Conservation (phyloP, 2,888 invertebrate species). For the Calliphora vomitoria region DNA sequence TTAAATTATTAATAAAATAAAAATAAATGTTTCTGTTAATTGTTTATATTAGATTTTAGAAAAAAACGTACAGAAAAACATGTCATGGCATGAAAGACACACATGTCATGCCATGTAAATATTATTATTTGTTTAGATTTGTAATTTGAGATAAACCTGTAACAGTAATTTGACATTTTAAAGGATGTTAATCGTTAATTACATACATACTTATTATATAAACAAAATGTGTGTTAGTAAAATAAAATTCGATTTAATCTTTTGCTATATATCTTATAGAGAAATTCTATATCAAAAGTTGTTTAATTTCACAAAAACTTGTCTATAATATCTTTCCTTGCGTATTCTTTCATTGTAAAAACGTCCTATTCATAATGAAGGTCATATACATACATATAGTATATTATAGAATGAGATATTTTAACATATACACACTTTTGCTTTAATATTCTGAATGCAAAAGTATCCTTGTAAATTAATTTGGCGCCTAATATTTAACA, state of each 20-base stretch:
- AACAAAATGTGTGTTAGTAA: not conserved
- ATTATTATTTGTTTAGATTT: conserved; percentile 26
- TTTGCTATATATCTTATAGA: no score
- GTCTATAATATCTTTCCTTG: not conserved
- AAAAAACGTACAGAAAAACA: not conserved
- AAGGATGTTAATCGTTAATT: not conserved
- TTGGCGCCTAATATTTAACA: conserved; percentile 34
- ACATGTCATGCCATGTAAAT: conserved; percentile 31
- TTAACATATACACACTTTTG: not conserved
- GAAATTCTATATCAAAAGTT: no score
- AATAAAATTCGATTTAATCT: no score
- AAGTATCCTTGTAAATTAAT: not conserved
- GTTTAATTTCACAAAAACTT: not conserved
- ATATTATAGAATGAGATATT: not conserved
- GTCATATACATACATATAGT: not conserved
- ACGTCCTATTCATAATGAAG: not conserved
- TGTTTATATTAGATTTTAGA: not conserved
- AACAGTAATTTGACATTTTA: conserved; percentile 18
- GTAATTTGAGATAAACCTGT: conserved; percentile 18
- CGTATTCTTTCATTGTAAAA: not conserved
- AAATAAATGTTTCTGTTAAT: conserved; percentile 26
- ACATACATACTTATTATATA: no score
- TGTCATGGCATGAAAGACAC: conserved; percentile 41
- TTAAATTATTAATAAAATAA: conserved; percentile 35
- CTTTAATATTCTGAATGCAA: conserved; percentile 18